Base-by-base conservation (phyloP, 2,113 vertebrate genomes). In the Pyxicephalus adspersus region DNA sequence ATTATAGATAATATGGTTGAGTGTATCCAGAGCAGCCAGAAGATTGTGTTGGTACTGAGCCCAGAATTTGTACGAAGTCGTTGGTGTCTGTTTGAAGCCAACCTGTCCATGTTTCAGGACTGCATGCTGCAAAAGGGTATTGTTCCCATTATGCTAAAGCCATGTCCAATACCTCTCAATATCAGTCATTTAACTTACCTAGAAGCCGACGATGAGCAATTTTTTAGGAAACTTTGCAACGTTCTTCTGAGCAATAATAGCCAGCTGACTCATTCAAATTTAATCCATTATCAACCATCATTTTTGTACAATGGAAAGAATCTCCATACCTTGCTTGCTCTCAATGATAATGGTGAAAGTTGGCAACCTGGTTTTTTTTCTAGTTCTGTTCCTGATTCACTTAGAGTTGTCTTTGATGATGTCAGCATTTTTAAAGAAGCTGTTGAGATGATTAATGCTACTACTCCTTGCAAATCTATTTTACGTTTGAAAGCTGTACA, bases 51-150 rank as follows among this genome's bases (percentile, higher is more conserved):
- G 80, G 85, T 90, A 63, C 85, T 91, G 72, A 92, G 89, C 26
- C 68, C 77, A 28, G 91, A 89, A 83, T 91, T 90, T 16, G 86
- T 92, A 68, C 84, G 84, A 52, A 93, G 90, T 58, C 77, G 89
- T n/a, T 90, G 89, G 87, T 92, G 88, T 81, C 88, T 90, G 61
- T 85, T 90, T 67, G 89, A 90, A 83, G 87, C 89, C 51, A 89
- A 89, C 84, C 86, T 91, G 67, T 90, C 87, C 7, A 50, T 91
- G 64, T 90, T 91, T 29, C 86, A 86, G 72, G 85, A 89, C 84
- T 90, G 86, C 57, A 83, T 89, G 55, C 83, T 86, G 72, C 82
- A 89, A 28, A 91, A 89, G 60, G 86, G 87, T 0, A 85, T 89
- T 18, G 52, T 90, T 52, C 87, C 89, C 0, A 83, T 91, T 51